Evolutionary conservation across 2,797 vertebrate genomes (phyloP).

Genomic region (Microchirus variegatus): DNA sequence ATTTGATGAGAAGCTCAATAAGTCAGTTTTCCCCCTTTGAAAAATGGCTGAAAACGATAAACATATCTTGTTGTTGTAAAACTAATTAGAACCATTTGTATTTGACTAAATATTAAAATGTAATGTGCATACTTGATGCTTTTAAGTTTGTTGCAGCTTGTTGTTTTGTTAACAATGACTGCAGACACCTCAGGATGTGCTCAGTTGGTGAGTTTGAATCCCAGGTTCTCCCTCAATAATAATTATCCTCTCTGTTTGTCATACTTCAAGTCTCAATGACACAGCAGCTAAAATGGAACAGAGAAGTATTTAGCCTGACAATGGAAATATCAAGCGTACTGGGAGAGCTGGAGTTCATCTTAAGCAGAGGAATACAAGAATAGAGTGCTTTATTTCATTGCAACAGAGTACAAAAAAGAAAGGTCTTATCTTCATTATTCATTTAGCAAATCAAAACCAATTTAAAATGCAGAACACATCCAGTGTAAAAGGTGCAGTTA

Average conservation of each 20-base stretch:
- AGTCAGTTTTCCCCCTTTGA: no score
- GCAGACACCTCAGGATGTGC: conserved; percentile 16
- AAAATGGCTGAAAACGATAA: no score
- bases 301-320: conserved; percentile 37
- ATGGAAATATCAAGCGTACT: conserved; percentile 28
- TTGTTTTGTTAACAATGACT: conserved; percentile 22
- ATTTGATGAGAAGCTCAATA: not conserved
- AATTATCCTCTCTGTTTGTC: conserved; percentile 48
- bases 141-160: conserved; percentile 5
- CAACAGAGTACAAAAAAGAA: no score
- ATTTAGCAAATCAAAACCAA: no score
- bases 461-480: no score
- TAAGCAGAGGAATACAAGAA: not conserved
- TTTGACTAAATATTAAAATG: not conserved
- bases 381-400: not conserved
- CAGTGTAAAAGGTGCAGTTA: not conserved
- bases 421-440: no score
- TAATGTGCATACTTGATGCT: not conserved
- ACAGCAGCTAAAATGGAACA: conserved; percentile 19
- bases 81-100: not conserved
- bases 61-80: not conserved
- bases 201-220: conserved; percentile 30
- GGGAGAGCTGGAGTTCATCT: conserved; percentile 12
- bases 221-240: conserved; percentile 28
- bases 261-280: conserved; percentile 28